phyloP scores from a whole-genome alignment of 2,113 vertebrate genomes.

The Echinops telfairi region DNA sequence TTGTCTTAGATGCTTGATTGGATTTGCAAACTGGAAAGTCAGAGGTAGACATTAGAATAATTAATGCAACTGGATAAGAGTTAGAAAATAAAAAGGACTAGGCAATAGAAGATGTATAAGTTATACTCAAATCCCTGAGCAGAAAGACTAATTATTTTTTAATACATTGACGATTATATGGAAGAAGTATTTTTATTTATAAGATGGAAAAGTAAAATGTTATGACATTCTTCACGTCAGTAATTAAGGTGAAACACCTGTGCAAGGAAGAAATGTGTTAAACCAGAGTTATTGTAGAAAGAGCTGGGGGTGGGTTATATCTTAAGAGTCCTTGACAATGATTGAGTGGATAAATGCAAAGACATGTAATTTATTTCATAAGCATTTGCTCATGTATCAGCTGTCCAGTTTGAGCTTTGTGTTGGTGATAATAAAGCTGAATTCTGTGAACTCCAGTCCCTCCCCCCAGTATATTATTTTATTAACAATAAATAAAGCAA shows the following conservation, averaged over 20 bases:
- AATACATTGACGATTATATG: background rate
- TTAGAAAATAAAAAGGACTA: too few species aligned
- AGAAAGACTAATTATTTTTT: background rate
- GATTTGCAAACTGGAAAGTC: background rate
- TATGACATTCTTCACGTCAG: background rate
- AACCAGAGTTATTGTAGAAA: too few species aligned
- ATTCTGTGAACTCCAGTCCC: background rate
- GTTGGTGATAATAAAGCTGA: background rate
- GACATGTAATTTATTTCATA: background rate
- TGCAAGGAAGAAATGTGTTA: background rate
- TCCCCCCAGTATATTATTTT: background rate
- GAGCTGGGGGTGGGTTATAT: background rate
- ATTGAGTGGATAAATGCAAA: background rate
- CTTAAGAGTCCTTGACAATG: background rate
- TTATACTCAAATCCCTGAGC: background rate
- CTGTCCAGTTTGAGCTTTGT: background rate
- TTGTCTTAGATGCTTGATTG: background rate
- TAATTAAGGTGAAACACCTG: background rate
- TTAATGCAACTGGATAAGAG: background rate
- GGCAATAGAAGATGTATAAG: background rate
- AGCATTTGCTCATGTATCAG: background rate
- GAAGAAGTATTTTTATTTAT: slow-evolving; percentile 1
- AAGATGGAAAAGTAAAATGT: background rate
- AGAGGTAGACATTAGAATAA: background rate
- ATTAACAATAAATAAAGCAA: background rate